A percentile compares a stretch with the other conserved stretches of the same genome.
These are phyloP conservation scores for Leucopsar rothschildi DNA, from an alignment of 2,113 vertebrate genomes.

Conservation along the genomic window DNA sequence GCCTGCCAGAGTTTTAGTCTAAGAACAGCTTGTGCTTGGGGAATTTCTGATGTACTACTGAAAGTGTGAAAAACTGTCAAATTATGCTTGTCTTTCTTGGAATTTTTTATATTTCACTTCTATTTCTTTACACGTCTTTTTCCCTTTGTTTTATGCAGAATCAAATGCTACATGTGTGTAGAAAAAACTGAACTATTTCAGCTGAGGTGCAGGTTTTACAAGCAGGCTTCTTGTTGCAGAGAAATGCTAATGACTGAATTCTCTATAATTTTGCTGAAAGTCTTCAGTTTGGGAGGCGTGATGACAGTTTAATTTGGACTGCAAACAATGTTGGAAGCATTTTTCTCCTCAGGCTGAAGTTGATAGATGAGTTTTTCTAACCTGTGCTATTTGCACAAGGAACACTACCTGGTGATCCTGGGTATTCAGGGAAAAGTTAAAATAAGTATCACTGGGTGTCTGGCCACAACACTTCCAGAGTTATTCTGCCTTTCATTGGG, in stretches of 20 bases:
- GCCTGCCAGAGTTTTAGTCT: background rate
- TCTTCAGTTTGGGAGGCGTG: background rate
- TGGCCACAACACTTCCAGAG: rapidly evolving
- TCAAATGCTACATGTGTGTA: background rate
- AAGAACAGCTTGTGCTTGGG: background rate
- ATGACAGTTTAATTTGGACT: background rate
- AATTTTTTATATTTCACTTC: background rate
- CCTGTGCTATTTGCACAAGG: background rate
- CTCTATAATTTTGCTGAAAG: background rate
- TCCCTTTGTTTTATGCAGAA: background rate
- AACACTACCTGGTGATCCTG: background rate
- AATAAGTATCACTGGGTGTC: background rate
- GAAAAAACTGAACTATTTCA: background rate
- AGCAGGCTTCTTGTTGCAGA: background rate
- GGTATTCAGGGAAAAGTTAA: background rate
- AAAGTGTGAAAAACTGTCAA: background rate
- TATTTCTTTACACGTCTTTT: background rate
- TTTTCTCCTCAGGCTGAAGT: background rate
- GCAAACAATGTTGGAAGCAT: background rate
- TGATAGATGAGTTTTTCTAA: conserved; percentile 26
- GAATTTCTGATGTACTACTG: background rate
- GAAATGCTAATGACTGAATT: background rate
- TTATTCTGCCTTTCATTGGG: background rate
- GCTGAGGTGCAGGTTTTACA: background rate
- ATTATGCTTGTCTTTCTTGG: background rate